Conservation (phyloP, 2,113 vertebrate genomes). For the Cavia aperea region DNA sequence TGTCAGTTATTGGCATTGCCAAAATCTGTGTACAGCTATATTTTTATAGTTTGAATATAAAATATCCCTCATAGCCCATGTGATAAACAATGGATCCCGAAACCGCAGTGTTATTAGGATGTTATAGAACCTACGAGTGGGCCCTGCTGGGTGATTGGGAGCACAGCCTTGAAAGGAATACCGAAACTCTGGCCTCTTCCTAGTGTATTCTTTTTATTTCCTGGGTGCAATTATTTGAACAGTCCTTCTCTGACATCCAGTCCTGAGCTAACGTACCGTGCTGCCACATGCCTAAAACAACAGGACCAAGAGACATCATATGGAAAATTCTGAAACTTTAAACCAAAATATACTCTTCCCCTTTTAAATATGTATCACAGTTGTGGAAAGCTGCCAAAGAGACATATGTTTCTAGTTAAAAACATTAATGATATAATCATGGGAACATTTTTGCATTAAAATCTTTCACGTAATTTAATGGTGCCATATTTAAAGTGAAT, state of each 20-base stretch:
- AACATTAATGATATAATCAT: neutral
- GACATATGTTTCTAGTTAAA: neutral
- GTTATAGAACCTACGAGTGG: neutral
- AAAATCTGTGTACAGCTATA: neutral
- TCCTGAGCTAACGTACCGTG: too few relatives aligned
- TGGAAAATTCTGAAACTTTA: neutral
- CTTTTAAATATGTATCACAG: neutral
- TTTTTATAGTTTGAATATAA: neutral
- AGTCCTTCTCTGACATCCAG: too few relatives aligned
- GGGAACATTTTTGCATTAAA: neutral
- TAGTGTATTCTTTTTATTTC: too few relatives aligned
- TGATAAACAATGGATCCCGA: neutral
- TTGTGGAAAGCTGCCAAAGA: neutral
- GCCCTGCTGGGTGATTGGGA: neutral
- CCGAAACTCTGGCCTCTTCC: accelerated
- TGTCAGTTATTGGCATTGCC: neutral
- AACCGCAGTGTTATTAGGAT: too few relatives aligned
- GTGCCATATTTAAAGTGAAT: neutral
- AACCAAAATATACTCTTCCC: neutral
- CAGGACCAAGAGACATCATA: neutral
- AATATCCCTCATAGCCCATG: neutral
- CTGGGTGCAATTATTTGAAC: neutral
- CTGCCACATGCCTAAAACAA: neutral
- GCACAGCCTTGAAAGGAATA: neutral
- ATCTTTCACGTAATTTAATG: neutral